Base-by-base conservation (phyloP, 2,113 vertebrate species). In the Vombatus ursinus region DNA sequence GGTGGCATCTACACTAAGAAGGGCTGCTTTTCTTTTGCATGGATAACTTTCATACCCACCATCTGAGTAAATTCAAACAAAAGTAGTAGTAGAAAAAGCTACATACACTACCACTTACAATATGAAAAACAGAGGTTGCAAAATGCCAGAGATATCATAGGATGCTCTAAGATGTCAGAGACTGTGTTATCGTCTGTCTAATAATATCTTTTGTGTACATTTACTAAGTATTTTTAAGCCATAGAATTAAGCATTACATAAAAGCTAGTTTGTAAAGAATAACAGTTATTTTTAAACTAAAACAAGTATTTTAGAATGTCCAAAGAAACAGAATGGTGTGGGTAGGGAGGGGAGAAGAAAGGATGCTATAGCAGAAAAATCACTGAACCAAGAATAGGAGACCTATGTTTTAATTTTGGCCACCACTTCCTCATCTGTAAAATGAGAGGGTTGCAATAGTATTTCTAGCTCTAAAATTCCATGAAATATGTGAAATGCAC, bases 191-290 rank as follows among this genome's bases (percentile, higher is more conserved):
- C 19, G 44, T 44, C 8, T 44, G 19, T 84, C 14, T 19, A 77
- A 44, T 84, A 44, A 84, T 84, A 84, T 7, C 16, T 84, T 2
- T 2, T 91, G 10, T 14, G 52, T 8, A 16, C 12, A 89, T 51
- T 37, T 51, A 53, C 37, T 92, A 89, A 92, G 95, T 50, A 95
- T 77, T 77, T 77, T 37, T 52, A 91, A 94, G 84, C 48, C 92
- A 61, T 0, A 95, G 16, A 90, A 96, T n/a, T 61, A 94, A 90
- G 25, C 94, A 37, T 47, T 12, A 90, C 24, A 28, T 92, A 94
- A 93, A 92, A 54, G 44, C 23, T 93, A 90, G 52, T 8, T 94
- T 93, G 95, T 93, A 44, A 89, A 92, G 53, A 94, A 96, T 94
- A 50, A 77, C 22, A 84, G 68, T 50, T 91, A 84, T 61, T 94